phyloP scores from a whole-genome alignment of 1,140 invertebrate genomes.

The Zaprionus kolodkinae region DNA sequence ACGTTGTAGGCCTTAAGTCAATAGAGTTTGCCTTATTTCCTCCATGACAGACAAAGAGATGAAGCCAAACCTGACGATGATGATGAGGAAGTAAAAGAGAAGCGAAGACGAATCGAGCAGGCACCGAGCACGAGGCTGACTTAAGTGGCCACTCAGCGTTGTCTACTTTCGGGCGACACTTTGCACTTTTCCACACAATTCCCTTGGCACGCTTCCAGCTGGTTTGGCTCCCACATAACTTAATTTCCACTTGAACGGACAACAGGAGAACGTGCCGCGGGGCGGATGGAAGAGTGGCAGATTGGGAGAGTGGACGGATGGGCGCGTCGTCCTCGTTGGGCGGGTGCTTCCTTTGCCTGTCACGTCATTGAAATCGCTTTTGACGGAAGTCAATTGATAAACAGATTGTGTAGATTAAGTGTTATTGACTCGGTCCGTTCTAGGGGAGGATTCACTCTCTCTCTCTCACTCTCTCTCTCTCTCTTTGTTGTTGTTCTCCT shows the following conservation, averaged over 20 bases:
- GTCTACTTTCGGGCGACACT: constrained; percentile 14
- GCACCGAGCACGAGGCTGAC: not conserved
- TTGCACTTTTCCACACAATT: constrained; percentile 18
- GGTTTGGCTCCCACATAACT: constrained; percentile 33
- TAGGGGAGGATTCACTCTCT: constrained; percentile 22
- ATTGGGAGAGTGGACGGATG: not conserved
- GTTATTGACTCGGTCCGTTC: constrained; percentile 66
- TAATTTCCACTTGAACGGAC: constrained; percentile 65
- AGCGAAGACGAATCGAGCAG: not conserved
- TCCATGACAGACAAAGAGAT: not conserved
- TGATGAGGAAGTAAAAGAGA: not conserved
- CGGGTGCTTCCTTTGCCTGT: not conserved
- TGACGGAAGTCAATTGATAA: constrained; percentile 77
- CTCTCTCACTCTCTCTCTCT: not conserved
- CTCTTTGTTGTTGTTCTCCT: not conserved
- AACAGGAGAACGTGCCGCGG: constrained; percentile 11
- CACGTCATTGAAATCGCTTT: constrained; percentile 66
- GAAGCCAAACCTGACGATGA: not conserved
- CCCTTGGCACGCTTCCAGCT: constrained; percentile 25
- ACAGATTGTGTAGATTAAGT: constrained; percentile 77
- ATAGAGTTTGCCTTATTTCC: constrained; percentile 5
- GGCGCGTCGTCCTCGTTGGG: not conserved
- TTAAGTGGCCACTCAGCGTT: constrained; percentile 21
- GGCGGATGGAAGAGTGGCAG: not conserved
- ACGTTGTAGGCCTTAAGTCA: not conserved